Evolutionary conservation across 2,113 vertebrate genomes (phyloP).

Genomic region (Turdus rufiventris): DNA sequence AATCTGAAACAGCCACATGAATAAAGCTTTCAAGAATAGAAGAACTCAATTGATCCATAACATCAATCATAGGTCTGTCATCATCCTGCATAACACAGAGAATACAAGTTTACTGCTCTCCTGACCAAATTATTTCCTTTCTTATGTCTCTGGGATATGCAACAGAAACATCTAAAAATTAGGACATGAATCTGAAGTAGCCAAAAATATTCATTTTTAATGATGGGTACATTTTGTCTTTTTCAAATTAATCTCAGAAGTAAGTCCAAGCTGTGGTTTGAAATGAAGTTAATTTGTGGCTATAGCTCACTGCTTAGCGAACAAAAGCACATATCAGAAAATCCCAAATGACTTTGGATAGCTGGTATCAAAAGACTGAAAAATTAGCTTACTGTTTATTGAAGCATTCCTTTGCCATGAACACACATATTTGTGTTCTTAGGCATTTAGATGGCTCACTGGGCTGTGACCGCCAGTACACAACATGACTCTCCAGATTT

Average conservation of each 20-base stretch:
- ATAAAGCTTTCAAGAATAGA: constrained; percentile 95
- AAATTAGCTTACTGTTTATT: constrained; percentile 13
- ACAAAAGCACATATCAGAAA: constrained; percentile 34
- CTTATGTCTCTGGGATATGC: neutral
- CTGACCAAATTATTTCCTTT: neutral
- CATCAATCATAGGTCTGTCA: constrained; percentile 97
- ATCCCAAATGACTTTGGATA: constrained; percentile 14
- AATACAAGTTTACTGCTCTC: constrained; percentile 3
- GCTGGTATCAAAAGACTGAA: constrained; percentile 16
- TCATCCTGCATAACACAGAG: constrained; percentile 81
- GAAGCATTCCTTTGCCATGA: constrained; percentile 30
- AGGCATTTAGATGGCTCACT: constrained; percentile 24
- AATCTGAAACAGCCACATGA: constrained; percentile 93
- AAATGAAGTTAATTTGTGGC: constrained; percentile 19
- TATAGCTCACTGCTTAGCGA: neutral
- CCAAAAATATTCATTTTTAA: neutral
- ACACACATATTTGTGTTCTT: constrained; percentile 42
- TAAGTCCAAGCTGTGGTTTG: neutral
- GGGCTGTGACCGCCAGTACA: neutral
- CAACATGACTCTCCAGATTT: neutral
- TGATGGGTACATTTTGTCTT: neutral
- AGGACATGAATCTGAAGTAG: neutral
- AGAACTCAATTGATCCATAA: constrained; percentile 97
- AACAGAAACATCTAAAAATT: neutral
- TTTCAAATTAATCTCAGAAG: neutral